Evolutionary conservation across 2,113 vertebrate genomes (phyloP).

Genomic region (Planiliza haematocheilus): DNA sequence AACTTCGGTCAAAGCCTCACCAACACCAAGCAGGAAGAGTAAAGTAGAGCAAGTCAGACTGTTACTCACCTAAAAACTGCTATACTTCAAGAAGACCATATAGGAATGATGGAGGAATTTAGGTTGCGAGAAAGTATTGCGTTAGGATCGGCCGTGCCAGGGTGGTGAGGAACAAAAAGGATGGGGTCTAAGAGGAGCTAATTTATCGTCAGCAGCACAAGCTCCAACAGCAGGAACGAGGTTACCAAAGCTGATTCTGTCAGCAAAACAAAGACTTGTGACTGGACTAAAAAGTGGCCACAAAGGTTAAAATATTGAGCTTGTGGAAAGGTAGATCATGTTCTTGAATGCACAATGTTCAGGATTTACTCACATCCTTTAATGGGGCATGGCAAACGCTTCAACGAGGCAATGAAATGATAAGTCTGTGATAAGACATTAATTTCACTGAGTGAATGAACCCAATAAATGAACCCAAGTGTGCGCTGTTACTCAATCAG

Average conservation of each 20-base stretch:
- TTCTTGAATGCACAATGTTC: background rate
- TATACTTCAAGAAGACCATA: background rate
- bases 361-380: background rate
- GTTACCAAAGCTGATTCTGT: background rate
- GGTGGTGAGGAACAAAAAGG: no score
- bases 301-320: slow-evolving; percentile 1
- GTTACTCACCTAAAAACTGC: background rate
- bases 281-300: slow-evolving; percentile 21
- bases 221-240: background rate
- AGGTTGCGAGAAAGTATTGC: no score
- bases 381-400: background rate
- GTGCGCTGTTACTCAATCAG: no score
- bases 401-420: background rate
- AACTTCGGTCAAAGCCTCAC: background rate
- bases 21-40: background rate
- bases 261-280: slow-evolving; percentile 11
- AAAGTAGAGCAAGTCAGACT: background rate
- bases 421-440: background rate
- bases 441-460: no score
- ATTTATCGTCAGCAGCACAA: background rate
- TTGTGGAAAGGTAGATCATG: background rate
- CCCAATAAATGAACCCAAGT: no score
- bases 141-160: no score
- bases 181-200: slow-evolving; percentile 1
- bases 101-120: no score